These are phyloP conservation scores for Yponomeuta evonymella DNA, from an alignment of 2,888 invertebrate species.

Conservation along the genomic window DNA sequence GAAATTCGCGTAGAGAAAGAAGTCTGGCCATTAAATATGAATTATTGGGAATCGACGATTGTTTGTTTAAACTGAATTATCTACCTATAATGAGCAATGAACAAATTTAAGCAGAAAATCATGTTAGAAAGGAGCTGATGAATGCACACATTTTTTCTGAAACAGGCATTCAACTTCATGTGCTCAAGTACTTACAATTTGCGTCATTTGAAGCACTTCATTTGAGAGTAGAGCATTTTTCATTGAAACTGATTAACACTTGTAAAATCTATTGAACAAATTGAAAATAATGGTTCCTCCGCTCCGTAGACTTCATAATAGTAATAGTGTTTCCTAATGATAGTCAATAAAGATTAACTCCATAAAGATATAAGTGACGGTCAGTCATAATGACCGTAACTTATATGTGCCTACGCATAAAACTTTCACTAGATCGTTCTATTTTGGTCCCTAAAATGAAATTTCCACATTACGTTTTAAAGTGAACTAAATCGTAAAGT, in stretches of 20 bases:
- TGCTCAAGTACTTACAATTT: neutral
- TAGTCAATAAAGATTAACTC: slow-evolving; percentile 12
- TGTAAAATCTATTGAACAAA: slow-evolving; percentile 37
- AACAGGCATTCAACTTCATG: neutral
- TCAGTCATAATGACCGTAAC: neutral
- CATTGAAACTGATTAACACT: slow-evolving; percentile 25
- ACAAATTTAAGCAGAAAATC: neutral
- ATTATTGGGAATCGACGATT: slow-evolving; percentile 7
- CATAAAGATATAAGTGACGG: slow-evolving; percentile 7
- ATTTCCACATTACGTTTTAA: slow-evolving; percentile 55
- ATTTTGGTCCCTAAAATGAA: slow-evolving; percentile 36
- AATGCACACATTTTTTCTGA: neutral
- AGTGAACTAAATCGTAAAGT: slow-evolving; percentile 39
- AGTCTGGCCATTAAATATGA: neutral
- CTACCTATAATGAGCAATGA: neutral
- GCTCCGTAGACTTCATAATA: slow-evolving; percentile 13
- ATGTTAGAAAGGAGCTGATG: too few relatives aligned
- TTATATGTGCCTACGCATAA: slow-evolving; percentile 12
- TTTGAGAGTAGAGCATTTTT: neutral
- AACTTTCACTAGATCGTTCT: slow-evolving; percentile 61
- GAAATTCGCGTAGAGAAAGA: slow-evolving; percentile 16
- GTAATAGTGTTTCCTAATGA: slow-evolving; percentile 18
- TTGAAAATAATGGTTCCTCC: slow-evolving; percentile 34
- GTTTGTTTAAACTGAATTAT: neutral
- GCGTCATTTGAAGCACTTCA: neutral